These are phyloP conservation scores for Toxostoma redivivum DNA, from an alignment of 2,113 vertebrate species.

Conservation along the genomic window DNA sequence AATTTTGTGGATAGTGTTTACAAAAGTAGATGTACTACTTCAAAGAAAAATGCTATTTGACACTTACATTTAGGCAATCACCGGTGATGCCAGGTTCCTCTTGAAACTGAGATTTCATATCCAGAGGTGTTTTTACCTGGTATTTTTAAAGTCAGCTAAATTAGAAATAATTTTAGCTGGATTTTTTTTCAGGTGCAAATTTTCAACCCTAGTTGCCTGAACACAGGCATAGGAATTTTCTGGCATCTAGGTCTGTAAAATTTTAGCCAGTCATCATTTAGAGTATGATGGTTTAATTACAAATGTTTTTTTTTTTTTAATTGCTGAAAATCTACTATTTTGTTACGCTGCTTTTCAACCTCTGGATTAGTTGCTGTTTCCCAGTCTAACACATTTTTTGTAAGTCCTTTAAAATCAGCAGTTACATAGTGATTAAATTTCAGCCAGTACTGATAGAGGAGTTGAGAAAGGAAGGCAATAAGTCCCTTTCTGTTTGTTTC, in stretches of 20 bases:
- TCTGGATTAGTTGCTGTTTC: constrained; percentile 64
- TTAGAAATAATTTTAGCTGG: constrained; percentile 57
- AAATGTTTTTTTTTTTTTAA: neutral
- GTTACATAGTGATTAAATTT: constrained; percentile 9
- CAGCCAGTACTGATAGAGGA: neutral
- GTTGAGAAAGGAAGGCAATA: neutral
- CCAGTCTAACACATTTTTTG: constrained; percentile 40
- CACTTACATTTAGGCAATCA: constrained; percentile 66
- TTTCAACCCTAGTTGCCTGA: constrained; percentile 25
- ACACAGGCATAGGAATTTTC: neutral
- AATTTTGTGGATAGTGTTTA: constrained; percentile 80
- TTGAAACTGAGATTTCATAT: constrained; percentile 57
- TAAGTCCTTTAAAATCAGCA: constrained; percentile 41
- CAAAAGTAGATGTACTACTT: constrained; percentile 77
- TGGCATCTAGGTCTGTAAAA: constrained; percentile 62
- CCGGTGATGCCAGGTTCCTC: constrained; percentile 65
- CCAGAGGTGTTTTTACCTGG: constrained; percentile 62
- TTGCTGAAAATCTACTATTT: constrained; percentile 55
- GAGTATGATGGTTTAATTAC: constrained; percentile 8
- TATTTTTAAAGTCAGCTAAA: constrained; percentile 54
- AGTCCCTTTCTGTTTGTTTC: neutral
- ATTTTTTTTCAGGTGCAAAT: constrained; percentile 51
- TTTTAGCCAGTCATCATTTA: constrained; percentile 55
- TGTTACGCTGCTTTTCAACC: constrained; percentile 64
- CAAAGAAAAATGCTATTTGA: constrained; percentile 71